These are phyloP conservation scores for Poeciliopsis paucimaculata DNA, from an alignment of 2,797 vertebrate genomes.

Conservation along the genomic window DNA sequence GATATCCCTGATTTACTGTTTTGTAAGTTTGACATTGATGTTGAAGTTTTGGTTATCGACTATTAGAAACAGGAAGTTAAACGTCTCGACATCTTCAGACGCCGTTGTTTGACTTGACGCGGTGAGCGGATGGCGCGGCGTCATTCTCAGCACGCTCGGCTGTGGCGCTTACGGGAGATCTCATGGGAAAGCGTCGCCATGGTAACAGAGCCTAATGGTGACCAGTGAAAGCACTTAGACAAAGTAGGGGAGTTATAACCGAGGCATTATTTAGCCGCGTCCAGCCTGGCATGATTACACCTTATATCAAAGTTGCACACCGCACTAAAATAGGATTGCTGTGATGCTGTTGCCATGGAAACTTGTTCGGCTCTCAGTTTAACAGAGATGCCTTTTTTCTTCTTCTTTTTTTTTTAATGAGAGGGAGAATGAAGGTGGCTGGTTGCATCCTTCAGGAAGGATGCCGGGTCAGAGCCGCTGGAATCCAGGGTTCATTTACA, in stretches of 20 bases:
- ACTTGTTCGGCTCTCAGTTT: constrained; percentile 58
- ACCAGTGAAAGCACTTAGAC: constrained; percentile 73
- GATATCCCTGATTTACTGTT: not conserved
- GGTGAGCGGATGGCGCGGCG: constrained; percentile 44
- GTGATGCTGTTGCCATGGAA: constrained; percentile 74
- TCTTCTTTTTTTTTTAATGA: constrained; percentile 53
- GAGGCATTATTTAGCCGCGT: constrained; percentile 71
- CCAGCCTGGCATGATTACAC: constrained; percentile 70
- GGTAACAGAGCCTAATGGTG: constrained; percentile 75
- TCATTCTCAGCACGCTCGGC: constrained; percentile 53
- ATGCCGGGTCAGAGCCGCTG: constrained; percentile 38
- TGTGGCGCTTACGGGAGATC: constrained; percentile 50
- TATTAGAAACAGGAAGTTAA: not conserved
- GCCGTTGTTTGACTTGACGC: constrained; percentile 10
- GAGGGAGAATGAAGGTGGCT: constrained; percentile 47
- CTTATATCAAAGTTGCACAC: constrained; percentile 74
- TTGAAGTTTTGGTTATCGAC: not conserved
- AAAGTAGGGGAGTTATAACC: constrained; percentile 72
- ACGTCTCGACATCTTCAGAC: constrained; percentile 6
- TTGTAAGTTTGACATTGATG: not conserved
- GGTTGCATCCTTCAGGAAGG: constrained; percentile 16
- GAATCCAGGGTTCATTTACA: constrained; percentile 30
- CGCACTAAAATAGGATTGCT: constrained; percentile 71
- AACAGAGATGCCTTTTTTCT: constrained; percentile 34
- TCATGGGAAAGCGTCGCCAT: constrained; percentile 67